Evolutionary conservation across 1,140 invertebrate genomes (phyloP), one percentile per base, ranked within the genome.

Genomic region (Brachystomella parvula): DNA sequence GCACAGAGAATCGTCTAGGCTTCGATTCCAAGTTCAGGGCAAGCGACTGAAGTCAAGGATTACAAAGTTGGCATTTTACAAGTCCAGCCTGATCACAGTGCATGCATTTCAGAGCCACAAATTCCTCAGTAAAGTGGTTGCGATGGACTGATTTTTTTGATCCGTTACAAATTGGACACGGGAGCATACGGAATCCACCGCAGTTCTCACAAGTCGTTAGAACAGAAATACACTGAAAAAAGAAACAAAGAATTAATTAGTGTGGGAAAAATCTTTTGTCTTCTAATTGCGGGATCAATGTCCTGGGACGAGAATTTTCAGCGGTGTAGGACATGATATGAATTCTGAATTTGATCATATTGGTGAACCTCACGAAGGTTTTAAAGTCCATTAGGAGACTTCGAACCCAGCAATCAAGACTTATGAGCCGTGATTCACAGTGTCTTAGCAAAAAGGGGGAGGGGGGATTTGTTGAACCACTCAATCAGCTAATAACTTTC

Each of bases 101-200:
- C 87, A 94, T 94, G 79, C 94, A 97, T 72, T 94, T 93, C n/a
- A 97, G 81, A 0, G 93, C 90, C 53, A 93, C 87, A 76, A 96
- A 93, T 80, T 95, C 91, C 19, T 90, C 85, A 0, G 92, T 94
- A 76, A 96, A 96, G 73, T 94, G 87, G 79, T 96, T 96, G 67
- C 93, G 82, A 76, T 94, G 89, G 1, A 92, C 85, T 3, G 91
- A 95, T 79, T 95, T 96, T 81, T 96, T 96, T 75, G 91, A 94
- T 3, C 94, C 94, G 75, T 90, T 93, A 81, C 94, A 97, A 57
- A 90, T 84, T 1, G 85, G 82, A 77, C 94, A 97, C 0, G 93
- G 90, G 39, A 96, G 82, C 57, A 92, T 84, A 35, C 91, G 82
- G 80, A 90, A 96, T 0, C 93, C 94, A 3, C 94, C 94, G 77